Base-by-base conservation (phyloP, 2,797 vertebrate species). In the Myotis findleyi region DNA sequence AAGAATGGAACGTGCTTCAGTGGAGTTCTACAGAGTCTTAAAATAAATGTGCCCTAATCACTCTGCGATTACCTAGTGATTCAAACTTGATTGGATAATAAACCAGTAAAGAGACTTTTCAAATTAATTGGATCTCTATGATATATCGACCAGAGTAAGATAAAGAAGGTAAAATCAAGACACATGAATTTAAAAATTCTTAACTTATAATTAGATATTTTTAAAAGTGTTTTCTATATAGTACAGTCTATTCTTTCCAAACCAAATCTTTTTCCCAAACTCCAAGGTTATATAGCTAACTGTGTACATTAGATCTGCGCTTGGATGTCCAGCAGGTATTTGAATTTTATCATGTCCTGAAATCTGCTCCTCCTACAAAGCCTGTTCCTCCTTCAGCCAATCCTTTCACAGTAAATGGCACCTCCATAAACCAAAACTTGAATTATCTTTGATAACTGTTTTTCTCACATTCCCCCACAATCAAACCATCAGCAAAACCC, bases 61-160 rank as follows among this genome's bases (percentile, higher is more conserved):
- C 98, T 75, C 98, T 89, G 87, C 99, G 99, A 99, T 99, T 98
- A 99, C 98, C 97, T 95, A 95, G 96, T n/a, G 94, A 97, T 98
- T 93, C 94, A 77, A 86, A 97, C 97, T 98, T 99, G 98, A 99
- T 98, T 99, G 99, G 98, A 98, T 98, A 96, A 98, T 98, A 94
- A 98, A 98, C 98, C 97, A 98, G 98, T 96, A 97, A 96, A 92
- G 97, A 36, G 95, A 98, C 27, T 98, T 99, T 99, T 98, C 98
- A 98, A 98, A 97, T 98, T 98, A 98, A 98, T 99, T 98, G 98
- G 98, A 98, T 98, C 98, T 98, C 97, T 73, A 71, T 71, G 44
- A 75, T 49, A 94, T 98, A 98, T 98, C 98, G 98, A 97, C 98
- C 98, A 76, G 97, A 94, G 8, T 73, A 73, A 73, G 18, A 75